Evolutionary conservation across 2,797 vertebrate species (phyloP).

Genomic region (Acrossocheilus fasciatus): DNA sequence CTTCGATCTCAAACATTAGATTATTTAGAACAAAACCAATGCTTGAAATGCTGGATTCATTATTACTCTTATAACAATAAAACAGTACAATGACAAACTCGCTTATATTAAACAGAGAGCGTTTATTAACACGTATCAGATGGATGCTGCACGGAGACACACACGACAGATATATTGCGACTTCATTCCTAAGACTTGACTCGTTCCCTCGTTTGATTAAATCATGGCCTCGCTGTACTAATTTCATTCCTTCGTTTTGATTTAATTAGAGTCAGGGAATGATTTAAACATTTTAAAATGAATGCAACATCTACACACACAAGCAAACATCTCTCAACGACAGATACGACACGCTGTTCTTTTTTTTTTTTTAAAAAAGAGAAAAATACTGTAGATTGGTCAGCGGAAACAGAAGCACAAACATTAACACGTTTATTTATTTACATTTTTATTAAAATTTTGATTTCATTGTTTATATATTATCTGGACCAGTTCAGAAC

Average conservation of each 20-base stretch:
- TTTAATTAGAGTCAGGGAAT: not conserved
- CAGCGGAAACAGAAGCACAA: not conserved
- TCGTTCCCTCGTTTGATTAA: not conserved
- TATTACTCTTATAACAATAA: not conserved
- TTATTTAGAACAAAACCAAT: not conserved
- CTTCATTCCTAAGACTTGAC: not conserved
- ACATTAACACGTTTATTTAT: not conserved
- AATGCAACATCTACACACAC: not conserved
- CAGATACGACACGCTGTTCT: not conserved
- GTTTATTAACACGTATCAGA: not conserved
- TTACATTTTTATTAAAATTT: not conserved
- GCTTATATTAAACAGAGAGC: not conserved
- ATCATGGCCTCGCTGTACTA: not conserved
- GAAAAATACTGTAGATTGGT: not conserved
- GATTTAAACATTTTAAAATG: not conserved
- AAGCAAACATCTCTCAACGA: not conserved
- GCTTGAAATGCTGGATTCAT: not conserved
- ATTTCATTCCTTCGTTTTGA: not conserved
- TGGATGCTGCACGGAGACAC: not conserved
- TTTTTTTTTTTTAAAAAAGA: not conserved
- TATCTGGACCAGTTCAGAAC: not conserved
- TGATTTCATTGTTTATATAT: not conserved
- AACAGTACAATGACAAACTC: not conserved
- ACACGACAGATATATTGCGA: not conserved
- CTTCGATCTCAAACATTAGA: not conserved